Evolutionary conservation across 2,113 vertebrate genomes (phyloP).

Genomic region (Centropus unirufus): DNA sequence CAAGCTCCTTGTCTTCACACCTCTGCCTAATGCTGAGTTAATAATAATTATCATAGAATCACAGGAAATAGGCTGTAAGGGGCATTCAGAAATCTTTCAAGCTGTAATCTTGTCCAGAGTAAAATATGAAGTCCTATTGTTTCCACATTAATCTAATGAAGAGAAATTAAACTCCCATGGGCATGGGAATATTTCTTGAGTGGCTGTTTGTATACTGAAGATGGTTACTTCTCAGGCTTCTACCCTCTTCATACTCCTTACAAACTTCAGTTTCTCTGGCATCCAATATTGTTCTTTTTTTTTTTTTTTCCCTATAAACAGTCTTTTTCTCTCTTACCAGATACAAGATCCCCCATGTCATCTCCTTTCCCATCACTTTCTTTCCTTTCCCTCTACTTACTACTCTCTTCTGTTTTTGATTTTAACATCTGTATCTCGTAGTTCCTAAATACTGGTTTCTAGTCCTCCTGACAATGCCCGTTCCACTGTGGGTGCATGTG

Average conservation of each 20-base stretch:
- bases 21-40: not conserved
- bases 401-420: not conserved
- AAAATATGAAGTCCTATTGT: not conserved
- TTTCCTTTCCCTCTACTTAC: not conserved
- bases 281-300: accelerated
- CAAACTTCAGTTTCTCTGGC: not conserved
- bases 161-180: not conserved
- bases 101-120: not conserved
- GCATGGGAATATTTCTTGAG: not conserved
- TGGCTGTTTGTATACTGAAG: not conserved
- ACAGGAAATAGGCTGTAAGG: not conserved
- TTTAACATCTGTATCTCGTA: not conserved
- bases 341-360: accelerated
- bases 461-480: not conserved
- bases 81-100: not conserved
- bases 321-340: not conserved
- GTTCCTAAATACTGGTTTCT: not conserved
- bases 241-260: not conserved
- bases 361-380: not conserved
- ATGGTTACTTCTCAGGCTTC: not conserved
- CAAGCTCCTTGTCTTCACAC: not conserved
- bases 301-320: not conserved
- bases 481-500: not conserved
- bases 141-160: not conserved
- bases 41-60: not conserved